Conservation (phyloP, 35 echinoderm and acorn worm species). For the Stichopus chloronotus region DNA sequence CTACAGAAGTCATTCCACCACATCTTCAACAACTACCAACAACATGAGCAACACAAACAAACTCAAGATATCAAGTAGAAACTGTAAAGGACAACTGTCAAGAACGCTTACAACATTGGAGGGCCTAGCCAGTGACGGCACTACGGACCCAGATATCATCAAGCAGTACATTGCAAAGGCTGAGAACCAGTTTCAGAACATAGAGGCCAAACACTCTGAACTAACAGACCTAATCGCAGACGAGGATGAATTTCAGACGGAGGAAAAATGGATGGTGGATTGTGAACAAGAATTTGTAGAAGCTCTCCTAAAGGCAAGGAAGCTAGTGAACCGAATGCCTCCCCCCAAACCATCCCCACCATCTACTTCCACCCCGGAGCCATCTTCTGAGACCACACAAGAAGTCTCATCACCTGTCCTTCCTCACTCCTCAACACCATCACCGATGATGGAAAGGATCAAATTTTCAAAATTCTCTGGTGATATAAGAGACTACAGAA, state of each 20-base stretch:
- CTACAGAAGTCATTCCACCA: too few relatives aligned
- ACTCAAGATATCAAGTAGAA: slow-evolving; percentile 57
- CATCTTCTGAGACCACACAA: neutral
- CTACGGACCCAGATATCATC: too few relatives aligned
- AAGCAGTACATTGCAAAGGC: too few relatives aligned
- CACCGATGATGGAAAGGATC: slow-evolving; percentile 73
- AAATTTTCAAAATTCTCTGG: too few relatives aligned
- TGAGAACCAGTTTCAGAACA: too few relatives aligned
- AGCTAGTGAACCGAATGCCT: neutral
- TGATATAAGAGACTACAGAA: slow-evolving; percentile 67
- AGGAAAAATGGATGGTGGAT: slow-evolving; percentile 73
- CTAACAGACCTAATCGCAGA: too few relatives aligned
- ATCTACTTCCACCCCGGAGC: too few relatives aligned
- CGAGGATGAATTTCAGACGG: too few relatives aligned
- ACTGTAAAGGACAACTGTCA: slow-evolving; percentile 69
- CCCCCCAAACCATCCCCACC: neutral
- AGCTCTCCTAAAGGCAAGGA: slow-evolving; percentile 43
- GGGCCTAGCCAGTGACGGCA: slow-evolving; percentile 37
- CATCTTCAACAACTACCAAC: too few relatives aligned
- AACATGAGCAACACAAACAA: too few relatives aligned
- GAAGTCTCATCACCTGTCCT: neutral
- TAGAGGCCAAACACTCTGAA: too few relatives aligned
- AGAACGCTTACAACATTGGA: slow-evolving; percentile 58
- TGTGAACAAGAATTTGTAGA: slow-evolving; percentile 63
- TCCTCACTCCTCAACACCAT: neutral